Conservation (phyloP, 2,888 invertebrate species). For the Anorthoa munda region DNA sequence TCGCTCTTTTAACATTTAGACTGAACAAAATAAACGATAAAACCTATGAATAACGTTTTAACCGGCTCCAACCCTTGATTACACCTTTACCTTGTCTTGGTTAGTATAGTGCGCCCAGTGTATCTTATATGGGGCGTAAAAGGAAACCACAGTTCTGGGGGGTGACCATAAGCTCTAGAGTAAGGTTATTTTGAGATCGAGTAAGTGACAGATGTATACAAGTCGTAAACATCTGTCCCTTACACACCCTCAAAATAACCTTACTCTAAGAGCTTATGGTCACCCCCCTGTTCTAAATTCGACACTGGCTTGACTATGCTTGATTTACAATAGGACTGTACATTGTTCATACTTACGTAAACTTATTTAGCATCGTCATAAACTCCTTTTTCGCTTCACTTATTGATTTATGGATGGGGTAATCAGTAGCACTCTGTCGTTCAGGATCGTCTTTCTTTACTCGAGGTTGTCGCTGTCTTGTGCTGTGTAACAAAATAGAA, state of each 20-base stretch:
- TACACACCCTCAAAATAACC: no score
- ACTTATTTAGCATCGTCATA: conserved; percentile 54
- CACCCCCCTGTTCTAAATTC: not conserved
- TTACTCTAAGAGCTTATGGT: no score
- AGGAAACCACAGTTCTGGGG: not conserved
- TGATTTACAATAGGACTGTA: not conserved
- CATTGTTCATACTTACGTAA: conserved; percentile 50
- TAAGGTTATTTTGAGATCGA: no score
- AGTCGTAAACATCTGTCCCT: no score
- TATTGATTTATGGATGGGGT: conserved; percentile 5
- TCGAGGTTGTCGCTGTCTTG: conserved; percentile 11
- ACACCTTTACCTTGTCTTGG: no score
- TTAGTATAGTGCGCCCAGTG: not conserved
- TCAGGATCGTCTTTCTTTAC: conserved; percentile 46
- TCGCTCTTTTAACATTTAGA: no score
- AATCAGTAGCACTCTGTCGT: not conserved
- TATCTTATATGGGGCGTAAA: not conserved
- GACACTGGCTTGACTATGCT: not conserved
- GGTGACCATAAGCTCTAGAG: no score
- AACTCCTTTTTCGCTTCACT: conserved; percentile 47
- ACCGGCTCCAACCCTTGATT: no score
- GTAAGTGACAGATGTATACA: no score
- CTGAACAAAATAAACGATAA: no score
- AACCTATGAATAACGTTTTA: no score
- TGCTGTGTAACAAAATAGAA: not conserved